These are phyloP conservation scores for Mormyrus hasselquistii DNA, from an alignment of 2,797 vertebrate species.

Conservation along the genomic window DNA sequence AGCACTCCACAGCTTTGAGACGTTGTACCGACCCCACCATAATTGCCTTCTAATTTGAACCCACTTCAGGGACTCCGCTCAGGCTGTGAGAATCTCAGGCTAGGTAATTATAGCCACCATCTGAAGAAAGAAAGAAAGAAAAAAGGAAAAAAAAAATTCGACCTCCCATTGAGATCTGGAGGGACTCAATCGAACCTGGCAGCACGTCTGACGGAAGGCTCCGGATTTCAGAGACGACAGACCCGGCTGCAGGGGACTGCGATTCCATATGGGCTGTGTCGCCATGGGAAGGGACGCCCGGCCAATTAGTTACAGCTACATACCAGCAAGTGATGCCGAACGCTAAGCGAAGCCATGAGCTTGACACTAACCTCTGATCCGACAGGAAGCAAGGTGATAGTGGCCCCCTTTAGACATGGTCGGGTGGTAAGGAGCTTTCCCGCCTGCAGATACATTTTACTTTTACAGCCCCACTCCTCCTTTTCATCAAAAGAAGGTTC, in stretches of 20 bases:
- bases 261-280: neutral
- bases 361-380: neutral
- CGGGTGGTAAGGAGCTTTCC: neutral
- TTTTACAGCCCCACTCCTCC: neutral
- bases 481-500: neutral
- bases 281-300: neutral
- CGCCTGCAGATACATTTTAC: neutral
- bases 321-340: neutral
- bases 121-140: neutral
- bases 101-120: conserved; percentile 5
- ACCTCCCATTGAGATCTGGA: neutral
- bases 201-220: neutral
- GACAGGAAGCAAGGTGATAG: neutral
- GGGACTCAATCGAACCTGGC: neutral
- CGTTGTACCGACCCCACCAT: neutral
- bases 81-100: neutral
- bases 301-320: neutral
- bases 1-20: neutral
- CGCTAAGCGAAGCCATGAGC: neutral
- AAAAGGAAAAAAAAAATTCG: neutral
- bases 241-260: neutral
- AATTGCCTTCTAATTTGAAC: conserved; percentile 16
- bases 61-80: conserved; percentile 1
- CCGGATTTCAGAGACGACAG: neutral
- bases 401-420: neutral